phyloP scores from a whole-genome alignment of 1,140 invertebrate genomes.

The Heliconius hewitsoni region DNA sequence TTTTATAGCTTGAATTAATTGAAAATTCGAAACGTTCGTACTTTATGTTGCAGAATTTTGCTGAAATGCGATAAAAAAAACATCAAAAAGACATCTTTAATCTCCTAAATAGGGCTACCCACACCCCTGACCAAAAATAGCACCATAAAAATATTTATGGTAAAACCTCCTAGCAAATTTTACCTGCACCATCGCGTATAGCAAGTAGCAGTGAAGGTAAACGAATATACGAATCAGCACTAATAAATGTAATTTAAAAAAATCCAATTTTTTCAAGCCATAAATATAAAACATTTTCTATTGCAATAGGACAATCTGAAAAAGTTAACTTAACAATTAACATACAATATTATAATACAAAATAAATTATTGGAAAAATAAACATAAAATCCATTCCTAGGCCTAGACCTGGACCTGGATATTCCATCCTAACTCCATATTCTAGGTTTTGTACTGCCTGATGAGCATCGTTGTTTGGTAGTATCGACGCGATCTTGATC shows the following conservation, averaged over 20 bases:
- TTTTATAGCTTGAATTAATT: constrained; percentile 8
- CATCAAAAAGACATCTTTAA: too few relatives aligned
- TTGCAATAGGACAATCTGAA: neutral
- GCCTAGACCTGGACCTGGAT: neutral
- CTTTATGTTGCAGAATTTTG: too few relatives aligned
- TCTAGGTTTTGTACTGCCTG: constrained; percentile 50
- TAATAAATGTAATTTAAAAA: neutral
- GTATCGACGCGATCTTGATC: constrained; percentile 32
- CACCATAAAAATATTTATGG: too few relatives aligned
- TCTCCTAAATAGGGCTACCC: too few relatives aligned
- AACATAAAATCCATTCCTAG: neutral
- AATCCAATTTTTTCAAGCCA: neutral
- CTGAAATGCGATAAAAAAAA: too few relatives aligned
- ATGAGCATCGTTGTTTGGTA: constrained; percentile 44
- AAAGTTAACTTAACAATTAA: neutral
- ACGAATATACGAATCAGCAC: too few relatives aligned
- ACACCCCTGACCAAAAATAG: too few relatives aligned
- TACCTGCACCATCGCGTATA: too few relatives aligned
- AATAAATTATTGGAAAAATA: constrained; percentile 10
- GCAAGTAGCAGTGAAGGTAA: too few relatives aligned
- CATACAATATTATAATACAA: neutral
- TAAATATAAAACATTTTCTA: neutral
- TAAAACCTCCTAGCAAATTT: too few relatives aligned
- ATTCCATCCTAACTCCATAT: constrained; percentile 55
- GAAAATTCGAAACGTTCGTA: neutral